phyloP scores from a whole-genome alignment of 2,113 vertebrate genomes.

The Catagonus wagneri region DNA sequence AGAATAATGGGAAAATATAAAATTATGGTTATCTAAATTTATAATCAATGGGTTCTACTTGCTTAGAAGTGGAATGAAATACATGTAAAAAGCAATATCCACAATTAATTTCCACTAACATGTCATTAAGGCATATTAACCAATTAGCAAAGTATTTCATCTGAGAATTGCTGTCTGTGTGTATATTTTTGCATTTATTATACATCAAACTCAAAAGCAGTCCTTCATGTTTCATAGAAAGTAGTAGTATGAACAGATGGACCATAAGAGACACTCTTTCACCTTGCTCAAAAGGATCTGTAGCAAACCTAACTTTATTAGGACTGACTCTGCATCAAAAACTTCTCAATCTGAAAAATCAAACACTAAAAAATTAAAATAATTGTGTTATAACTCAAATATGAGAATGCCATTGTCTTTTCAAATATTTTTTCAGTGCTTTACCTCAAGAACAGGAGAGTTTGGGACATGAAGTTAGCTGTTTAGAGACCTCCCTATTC shows the following conservation, averaged over 20 bases:
- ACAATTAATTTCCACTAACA: not conserved
- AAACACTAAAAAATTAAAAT: not conserved
- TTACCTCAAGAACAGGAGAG: not conserved
- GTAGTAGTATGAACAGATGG: not conserved
- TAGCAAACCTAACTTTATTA: not conserved
- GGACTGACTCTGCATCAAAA: constrained; percentile 32
- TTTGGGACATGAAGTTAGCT: not conserved
- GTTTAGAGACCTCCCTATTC: not conserved
- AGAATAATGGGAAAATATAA: not conserved
- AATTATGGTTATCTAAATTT: not conserved
- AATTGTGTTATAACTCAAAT: not conserved
- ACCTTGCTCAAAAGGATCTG: not conserved
- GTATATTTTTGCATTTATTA: not conserved
- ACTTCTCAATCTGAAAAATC: not conserved
- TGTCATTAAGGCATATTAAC: not conserved
- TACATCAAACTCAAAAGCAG: constrained; percentile 5
- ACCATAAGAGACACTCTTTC: not conserved
- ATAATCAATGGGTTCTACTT: not conserved
- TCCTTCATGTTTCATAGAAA: not conserved
- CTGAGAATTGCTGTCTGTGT: not conserved
- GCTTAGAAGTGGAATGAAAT: not conserved
- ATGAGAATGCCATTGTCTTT: not conserved
- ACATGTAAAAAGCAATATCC: not conserved
- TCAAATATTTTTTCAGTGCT: not conserved
- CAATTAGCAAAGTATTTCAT: not conserved